These are phyloP conservation scores for Scortum barcoo DNA, from an alignment of 2,113 vertebrate species.

Conservation along the genomic window DNA sequence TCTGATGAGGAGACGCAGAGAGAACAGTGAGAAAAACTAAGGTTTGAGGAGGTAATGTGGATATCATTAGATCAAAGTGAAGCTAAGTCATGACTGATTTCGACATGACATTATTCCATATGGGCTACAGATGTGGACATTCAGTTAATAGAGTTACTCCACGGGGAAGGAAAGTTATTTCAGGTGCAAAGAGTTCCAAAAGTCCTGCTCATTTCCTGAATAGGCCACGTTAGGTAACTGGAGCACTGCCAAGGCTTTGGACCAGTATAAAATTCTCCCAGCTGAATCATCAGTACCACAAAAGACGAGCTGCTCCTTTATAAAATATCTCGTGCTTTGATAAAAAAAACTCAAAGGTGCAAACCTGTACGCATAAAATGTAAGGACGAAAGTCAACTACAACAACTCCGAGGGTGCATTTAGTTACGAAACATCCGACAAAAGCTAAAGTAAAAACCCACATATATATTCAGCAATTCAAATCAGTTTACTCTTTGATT, in stretches of 20 bases:
- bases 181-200: neutral
- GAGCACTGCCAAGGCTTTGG: neutral
- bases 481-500: neutral
- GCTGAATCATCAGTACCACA: neutral
- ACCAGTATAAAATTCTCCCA: neutral
- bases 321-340: neutral
- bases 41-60: neutral
- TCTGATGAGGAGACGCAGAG: constrained; percentile 80
- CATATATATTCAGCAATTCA: neutral
- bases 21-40: constrained; percentile 5
- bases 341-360: neutral
- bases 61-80: neutral
- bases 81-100: neutral
- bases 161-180: neutral
- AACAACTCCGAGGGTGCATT: neutral
- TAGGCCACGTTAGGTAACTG: neutral
- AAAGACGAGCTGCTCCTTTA: neutral
- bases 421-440: neutral
- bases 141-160: neutral
- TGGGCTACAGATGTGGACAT: constrained; percentile 8
- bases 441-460: neutral
- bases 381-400: neutral
- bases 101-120: neutral
- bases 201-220: neutral
- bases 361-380: neutral